phyloP scores from a whole-genome alignment of 1,140 invertebrate species.

The Lethocerus indicus region DNA sequence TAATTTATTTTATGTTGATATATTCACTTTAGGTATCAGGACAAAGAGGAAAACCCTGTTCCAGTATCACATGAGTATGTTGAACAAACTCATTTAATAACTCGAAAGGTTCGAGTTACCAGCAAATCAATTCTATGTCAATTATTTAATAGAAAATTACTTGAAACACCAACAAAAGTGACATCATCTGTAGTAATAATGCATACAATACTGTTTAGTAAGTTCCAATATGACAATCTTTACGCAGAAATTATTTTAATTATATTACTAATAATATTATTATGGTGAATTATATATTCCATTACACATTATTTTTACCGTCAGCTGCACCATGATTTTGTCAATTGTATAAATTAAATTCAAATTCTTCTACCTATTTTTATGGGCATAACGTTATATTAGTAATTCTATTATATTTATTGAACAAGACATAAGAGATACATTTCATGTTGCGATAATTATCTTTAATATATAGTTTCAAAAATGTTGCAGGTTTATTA shows the following conservation, averaged over 20 bases:
- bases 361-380: neutral
- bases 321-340: neutral
- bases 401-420: neutral
- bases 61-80: neutral
- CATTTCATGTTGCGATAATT: neutral
- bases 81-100: conserved; percentile 2
- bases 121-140: conserved; percentile 1
- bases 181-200: conserved; percentile 10
- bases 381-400: neutral
- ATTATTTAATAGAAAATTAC: neutral
- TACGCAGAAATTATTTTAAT: neutral
- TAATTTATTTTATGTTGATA: neutral
- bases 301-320: neutral
- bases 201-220: conserved; percentile 6
- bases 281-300: neutral
- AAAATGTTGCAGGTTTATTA: conserved; percentile 5
- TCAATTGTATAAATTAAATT: neutral
- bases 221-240: neutral
- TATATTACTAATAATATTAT: neutral
- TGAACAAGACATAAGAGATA: neutral
- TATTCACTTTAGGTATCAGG: conserved; percentile 5
- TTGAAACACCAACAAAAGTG: neutral
- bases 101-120: conserved; percentile 2
- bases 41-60: neutral
- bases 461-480: neutral